Evolutionary conservation across 2,113 vertebrate genomes (phyloP).

Genomic region (Eleginops maclovinus): DNA sequence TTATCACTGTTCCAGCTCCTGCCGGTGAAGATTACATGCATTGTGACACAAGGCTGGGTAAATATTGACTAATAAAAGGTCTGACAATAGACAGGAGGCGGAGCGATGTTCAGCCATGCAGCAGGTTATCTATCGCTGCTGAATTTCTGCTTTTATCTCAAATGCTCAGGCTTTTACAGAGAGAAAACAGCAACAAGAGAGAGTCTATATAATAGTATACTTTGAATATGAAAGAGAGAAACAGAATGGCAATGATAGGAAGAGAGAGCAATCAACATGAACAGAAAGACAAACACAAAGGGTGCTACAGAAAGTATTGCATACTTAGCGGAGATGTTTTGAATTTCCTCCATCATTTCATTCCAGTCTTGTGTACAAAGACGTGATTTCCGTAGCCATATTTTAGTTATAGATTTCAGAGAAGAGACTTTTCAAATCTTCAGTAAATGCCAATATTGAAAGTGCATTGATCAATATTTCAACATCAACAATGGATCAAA

Average conservation of each 20-base stretch:
- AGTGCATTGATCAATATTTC: slow-evolving; percentile 2
- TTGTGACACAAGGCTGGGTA: neutral
- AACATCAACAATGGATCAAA: neutral
- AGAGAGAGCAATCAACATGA: neutral
- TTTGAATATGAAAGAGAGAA: neutral
- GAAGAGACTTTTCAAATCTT: neutral
- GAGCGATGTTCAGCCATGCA: neutral
- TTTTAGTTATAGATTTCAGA: neutral
- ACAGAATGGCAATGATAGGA: neutral
- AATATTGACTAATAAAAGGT: slow-evolving; percentile 24
- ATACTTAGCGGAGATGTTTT: neutral
- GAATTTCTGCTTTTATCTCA: neutral
- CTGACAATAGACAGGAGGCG: neutral
- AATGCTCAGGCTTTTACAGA: neutral
- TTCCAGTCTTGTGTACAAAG: neutral
- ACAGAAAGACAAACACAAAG: neutral
- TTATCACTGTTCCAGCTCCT: neutral
- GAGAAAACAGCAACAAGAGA: neutral
- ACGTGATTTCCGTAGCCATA: neutral
- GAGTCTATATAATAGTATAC: too few relatives aligned
- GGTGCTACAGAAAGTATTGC: too few relatives aligned
- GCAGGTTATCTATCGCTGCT: neutral
- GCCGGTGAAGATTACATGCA: neutral
- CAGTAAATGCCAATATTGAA: neutral
- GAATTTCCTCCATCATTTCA: neutral